Percentiles rank a stretch among this genome's conserved stretches.
Evolutionary conservation across 2,888 invertebrate genomes (phyloP).

Genomic region (Hyposoter dolosus): DNA sequence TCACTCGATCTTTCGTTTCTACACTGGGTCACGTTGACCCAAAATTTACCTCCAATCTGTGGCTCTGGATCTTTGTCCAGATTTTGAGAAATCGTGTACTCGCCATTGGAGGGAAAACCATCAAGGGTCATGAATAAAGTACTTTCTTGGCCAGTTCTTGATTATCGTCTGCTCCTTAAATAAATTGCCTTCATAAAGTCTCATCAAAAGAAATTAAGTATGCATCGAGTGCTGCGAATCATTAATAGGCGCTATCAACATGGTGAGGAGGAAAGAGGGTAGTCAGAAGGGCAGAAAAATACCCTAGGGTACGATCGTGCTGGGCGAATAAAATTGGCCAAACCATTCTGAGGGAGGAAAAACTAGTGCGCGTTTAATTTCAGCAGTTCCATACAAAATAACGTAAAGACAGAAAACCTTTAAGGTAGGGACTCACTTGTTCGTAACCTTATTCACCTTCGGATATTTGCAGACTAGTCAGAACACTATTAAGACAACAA

Average conservation of each 20-base stretch:
- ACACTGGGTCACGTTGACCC: too few relatives aligned
- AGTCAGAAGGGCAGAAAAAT: constrained; percentile 11
- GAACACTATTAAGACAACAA: constrained; percentile 36
- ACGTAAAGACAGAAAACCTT: background rate
- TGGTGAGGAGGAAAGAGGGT: background rate
- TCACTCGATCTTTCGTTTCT: background rate
- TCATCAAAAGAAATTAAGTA: constrained; percentile 70
- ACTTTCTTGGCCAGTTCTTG: constrained; percentile 52
- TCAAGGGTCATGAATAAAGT: constrained; percentile 64
- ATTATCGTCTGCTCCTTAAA: constrained; percentile 64
- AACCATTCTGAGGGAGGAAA: constrained; percentile 31
- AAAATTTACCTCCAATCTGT: background rate
- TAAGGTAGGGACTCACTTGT: background rate
- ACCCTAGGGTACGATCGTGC: constrained; percentile 54
- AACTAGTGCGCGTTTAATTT: constrained; percentile 37
- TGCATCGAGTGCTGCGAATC: constrained; percentile 71
- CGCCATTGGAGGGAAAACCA: constrained; percentile 26
- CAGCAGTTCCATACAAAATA: background rate
- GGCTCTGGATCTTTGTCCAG: background rate
- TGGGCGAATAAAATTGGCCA: constrained; percentile 26
- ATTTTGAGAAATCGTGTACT: background rate
- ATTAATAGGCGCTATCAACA: constrained; percentile 65
- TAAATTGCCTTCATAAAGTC: constrained; percentile 68
- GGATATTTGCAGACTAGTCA: constrained; percentile 14
- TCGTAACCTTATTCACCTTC: constrained; percentile 27